Evolutionary conservation across 2,888 invertebrate species (phyloP).

Genomic region (Calameuta idolon): DNA sequence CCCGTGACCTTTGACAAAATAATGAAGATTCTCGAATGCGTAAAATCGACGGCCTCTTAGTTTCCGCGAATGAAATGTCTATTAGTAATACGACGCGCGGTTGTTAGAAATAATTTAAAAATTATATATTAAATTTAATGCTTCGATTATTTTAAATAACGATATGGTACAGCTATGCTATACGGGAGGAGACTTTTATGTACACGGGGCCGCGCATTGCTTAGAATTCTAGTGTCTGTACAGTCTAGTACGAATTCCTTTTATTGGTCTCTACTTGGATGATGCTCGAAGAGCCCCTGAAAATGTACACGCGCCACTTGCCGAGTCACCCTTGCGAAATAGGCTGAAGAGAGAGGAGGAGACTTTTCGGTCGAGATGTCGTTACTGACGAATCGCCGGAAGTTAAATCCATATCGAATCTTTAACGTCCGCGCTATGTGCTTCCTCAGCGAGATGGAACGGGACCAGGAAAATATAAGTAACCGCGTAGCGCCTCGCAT

Average conservation of each 20-base stretch:
- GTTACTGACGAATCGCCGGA: not conserved
- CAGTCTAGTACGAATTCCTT: conserved; percentile 28
- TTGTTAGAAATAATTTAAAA: conserved; percentile 40
- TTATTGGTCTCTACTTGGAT: not conserved
- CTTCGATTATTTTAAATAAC: conserved; percentile 33
- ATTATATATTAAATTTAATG: conserved; percentile 40
- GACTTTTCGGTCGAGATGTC: not conserved
- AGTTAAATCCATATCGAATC: not conserved
- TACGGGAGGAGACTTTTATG: conserved; percentile 25
- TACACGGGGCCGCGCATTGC: conserved; percentile 23
- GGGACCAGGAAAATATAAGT: not conserved
- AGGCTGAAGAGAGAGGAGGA: not conserved
- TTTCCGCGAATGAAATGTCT: conserved; percentile 3
- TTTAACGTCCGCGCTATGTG: not conserved
- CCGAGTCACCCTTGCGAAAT: not conserved
- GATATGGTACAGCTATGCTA: conserved; percentile 54
- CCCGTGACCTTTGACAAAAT: not conserved
- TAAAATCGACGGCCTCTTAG: not conserved
- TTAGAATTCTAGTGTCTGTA: conserved; percentile 28
- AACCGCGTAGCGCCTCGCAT: not conserved
- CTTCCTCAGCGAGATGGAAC: not conserved
- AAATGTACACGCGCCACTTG: not conserved
- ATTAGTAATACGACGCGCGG: conserved; percentile 14
- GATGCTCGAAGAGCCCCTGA: not conserved
- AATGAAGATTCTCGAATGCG: not conserved